Evolutionary conservation across 2,113 vertebrate species (phyloP).

Genomic region (Tautogolabrus adspersus): DNA sequence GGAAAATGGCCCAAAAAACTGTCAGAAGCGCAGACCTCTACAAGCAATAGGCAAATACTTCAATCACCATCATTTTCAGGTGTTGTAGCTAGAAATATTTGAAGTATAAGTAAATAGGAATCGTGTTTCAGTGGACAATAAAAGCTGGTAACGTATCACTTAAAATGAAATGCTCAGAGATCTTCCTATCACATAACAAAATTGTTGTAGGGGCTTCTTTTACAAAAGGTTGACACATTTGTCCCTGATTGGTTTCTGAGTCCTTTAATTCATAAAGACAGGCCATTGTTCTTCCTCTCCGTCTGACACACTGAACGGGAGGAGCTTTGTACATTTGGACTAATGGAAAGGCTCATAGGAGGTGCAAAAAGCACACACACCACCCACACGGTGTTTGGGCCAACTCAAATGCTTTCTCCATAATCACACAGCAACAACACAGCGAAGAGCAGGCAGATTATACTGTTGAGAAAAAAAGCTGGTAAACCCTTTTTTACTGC

Average conservation of each 20-base stretch:
- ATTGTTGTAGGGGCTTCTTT: background rate
- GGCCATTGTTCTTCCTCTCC: constrained; percentile 18
- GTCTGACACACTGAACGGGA: constrained; percentile 29
- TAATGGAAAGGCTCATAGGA: constrained; percentile 63
- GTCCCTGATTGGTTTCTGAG: background rate
- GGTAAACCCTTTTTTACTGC: constrained; percentile 34
- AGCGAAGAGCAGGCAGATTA: constrained; percentile 64
- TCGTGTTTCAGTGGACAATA: background rate
- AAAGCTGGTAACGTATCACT: background rate
- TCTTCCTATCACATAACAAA: constrained; percentile 1
- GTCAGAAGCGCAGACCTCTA: too few species aligned
- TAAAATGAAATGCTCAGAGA: background rate
- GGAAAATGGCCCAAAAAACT: too few species aligned
- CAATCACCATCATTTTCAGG: too few species aligned
- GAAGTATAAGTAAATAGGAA: background rate
- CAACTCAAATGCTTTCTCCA: constrained; percentile 59
- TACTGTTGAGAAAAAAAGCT: constrained; percentile 21
- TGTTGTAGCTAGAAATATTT: background rate
- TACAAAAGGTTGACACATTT: background rate
- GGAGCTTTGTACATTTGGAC: constrained; percentile 52
- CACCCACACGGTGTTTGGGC: constrained; percentile 49
- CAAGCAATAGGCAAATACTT: background rate
- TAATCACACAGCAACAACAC: constrained; percentile 68
- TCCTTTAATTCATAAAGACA: constrained; percentile 7
- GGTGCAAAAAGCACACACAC: constrained; percentile 63